Evolutionary conservation across 1,140 invertebrate species (phyloP), one percentile per base, ranked within the genome.

Genomic region (Delia radicum): DNA sequence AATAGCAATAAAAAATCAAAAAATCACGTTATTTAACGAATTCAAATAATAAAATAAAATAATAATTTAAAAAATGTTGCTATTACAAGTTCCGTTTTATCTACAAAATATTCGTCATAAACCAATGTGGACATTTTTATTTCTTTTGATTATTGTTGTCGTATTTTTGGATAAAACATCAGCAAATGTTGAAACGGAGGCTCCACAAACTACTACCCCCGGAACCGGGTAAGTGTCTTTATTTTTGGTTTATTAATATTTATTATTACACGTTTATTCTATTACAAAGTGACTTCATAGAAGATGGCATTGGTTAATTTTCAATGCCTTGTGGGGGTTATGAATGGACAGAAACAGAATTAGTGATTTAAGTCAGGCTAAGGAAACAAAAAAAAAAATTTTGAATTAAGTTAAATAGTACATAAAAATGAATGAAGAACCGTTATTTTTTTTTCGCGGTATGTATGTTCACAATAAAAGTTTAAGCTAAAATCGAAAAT

Each of bases 71-170:
- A 65, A 69, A 26, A 75, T 75, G 72, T 77, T 77, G 75, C 77
- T 80, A 73, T 65, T 75, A 76, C 77, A 73, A 74, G 79, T 81
- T 77, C 78, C 72, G 12, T 46, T 29, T 55, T 29, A 46, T 67
- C 26, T 74, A 79, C 81, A 81, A 74, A 80, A 79, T 75, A 75
- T 84, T 79, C 80, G 82, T 42, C 82, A 84, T 76, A 84, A 82
- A 77, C 82, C 82, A 61, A 81, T 84, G 29, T 84, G 81, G 79
- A 79, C 81, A 3, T 69, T 69, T 69, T 74, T 84, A 46, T 79
- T 84, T 79, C 79, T 81, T 80, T 78, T 84, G 78, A 80, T 81
- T 77, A 76, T 84, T 72, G 80, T 82, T 75, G 77, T 82, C 76
- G 77, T 82, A 69, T 79, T 80, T 76, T 76, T 84, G 78, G 82